These are phyloP conservation scores for Caretta caretta DNA, from an alignment of 2,113 vertebrate species.

Conservation along the genomic window DNA sequence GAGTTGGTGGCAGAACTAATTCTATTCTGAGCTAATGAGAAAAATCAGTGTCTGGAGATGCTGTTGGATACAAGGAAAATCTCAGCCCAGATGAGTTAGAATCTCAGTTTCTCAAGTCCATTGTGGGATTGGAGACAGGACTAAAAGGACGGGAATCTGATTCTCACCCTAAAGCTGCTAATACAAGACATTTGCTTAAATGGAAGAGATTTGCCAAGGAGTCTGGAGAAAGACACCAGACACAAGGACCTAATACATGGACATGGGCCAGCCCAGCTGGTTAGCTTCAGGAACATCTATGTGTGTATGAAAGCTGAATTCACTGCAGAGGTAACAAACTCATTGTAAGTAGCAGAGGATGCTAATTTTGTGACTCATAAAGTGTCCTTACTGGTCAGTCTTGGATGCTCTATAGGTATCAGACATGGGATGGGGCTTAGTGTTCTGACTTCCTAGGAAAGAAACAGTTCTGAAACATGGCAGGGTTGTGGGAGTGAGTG, in stretches of 20 bases:
- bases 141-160: conserved; percentile 66
- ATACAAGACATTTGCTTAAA: conserved; percentile 71
- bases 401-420: conserved; percentile 14
- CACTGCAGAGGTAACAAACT: conserved; percentile 66
- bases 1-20: conserved; percentile 61
- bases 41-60: conserved; percentile 66
- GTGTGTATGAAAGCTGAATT: conserved; percentile 73
- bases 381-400: conserved; percentile 35
- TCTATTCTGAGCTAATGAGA: conserved; percentile 69
- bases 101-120: conserved; percentile 57
- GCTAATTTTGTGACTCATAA: conserved; percentile 14
- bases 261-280: conserved; percentile 73
- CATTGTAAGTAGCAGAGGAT: conserved; percentile 48
- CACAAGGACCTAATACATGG: conserved; percentile 75
- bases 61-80: conserved; percentile 62
- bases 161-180: conserved; percentile 70
- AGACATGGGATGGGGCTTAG: background rate
- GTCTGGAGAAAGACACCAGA: conserved; percentile 76
- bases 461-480: background rate
- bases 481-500: background rate
- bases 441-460: conserved; percentile 15
- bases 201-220: conserved; percentile 66
- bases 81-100: conserved; percentile 42
- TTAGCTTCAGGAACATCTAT: conserved; percentile 74
- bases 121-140: conserved; percentile 57